Evolutionary conservation across 2,888 invertebrate species (phyloP).

Genomic region (Cephus nigrinus): DNA sequence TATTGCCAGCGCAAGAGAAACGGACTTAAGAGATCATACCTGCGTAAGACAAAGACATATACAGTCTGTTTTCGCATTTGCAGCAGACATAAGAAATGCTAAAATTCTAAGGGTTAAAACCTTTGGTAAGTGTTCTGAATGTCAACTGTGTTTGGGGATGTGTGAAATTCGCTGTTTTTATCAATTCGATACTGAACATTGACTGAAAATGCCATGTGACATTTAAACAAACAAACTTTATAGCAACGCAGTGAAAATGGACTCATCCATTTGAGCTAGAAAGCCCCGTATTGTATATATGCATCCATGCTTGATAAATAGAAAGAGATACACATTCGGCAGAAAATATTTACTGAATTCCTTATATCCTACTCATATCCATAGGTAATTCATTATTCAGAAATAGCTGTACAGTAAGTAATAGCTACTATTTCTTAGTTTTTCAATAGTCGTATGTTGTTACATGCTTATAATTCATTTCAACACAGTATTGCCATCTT

Average conservation of each 20-base stretch:
- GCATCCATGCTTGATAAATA: neutral
- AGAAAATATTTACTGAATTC: conserved; percentile 9
- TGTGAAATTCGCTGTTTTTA: neutral
- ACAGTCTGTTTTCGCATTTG: neutral
- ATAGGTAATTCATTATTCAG: neutral
- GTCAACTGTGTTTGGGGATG: neutral
- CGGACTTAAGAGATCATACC: neutral
- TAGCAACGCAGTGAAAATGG: neutral
- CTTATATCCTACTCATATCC: neutral
- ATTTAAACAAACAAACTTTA: neutral
- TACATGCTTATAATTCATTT: neutral
- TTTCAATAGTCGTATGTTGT: too few relatives aligned
- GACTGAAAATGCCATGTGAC: neutral
- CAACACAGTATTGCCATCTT: neutral
- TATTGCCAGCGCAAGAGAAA: neutral
- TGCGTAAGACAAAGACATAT: neutral
- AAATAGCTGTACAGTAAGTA: neutral
- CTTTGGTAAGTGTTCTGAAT: neutral
- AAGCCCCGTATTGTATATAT: neutral
- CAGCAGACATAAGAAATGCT: neutral
- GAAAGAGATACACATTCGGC: conserved; percentile 31
- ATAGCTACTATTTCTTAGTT: too few relatives aligned
- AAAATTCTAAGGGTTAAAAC: neutral
- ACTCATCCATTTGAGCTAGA: neutral
- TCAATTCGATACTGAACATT: neutral